Evolutionary conservation across 2,888 invertebrate genomes (phyloP).

Genomic region (Erpobdella octoculata): DNA sequence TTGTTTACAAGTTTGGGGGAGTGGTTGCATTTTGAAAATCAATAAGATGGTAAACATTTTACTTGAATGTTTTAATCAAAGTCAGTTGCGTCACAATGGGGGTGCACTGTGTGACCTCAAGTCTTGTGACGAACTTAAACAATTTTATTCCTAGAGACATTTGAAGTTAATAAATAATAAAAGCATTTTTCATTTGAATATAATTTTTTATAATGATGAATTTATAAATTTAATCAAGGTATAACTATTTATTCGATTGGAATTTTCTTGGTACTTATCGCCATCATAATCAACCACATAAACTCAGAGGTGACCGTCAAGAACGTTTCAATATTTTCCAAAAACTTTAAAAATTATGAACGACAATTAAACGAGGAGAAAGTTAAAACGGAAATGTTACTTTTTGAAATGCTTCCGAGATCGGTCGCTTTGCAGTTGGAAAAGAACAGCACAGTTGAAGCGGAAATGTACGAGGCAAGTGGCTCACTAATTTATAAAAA

Average conservation of each 20-base stretch:
- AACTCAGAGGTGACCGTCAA: slow-evolving; percentile 16
- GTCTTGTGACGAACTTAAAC: too few species aligned
- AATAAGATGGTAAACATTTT: too few species aligned
- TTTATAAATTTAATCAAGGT: not conserved
- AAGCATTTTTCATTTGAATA: not conserved
- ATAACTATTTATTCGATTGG: not conserved
- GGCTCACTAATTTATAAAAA: too few species aligned
- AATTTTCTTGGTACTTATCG: not conserved
- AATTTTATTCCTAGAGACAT: too few species aligned
- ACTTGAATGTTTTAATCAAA: too few species aligned
- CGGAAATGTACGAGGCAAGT: slow-evolving; percentile 17
- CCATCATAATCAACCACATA: not conserved
- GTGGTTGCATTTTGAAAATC: too few species aligned
- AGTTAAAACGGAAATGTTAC: slow-evolving; percentile 3
- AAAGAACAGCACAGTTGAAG: not conserved
- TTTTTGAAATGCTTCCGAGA: slow-evolving; percentile 16
- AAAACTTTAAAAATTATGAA: slow-evolving; percentile 10
- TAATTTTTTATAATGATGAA: not conserved
- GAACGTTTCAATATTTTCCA: slow-evolving; percentile 6
- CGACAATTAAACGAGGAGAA: slow-evolving; percentile 8
- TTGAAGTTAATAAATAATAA: too few species aligned
- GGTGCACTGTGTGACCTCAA: too few species aligned
- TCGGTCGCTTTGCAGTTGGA: slow-evolving; percentile 20
- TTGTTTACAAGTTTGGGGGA: too few species aligned
- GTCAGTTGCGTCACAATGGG: too few species aligned